These are phyloP conservation scores for Fabriciana adippe DNA, from an alignment of 2,888 invertebrate species.

Conservation along the genomic window DNA sequence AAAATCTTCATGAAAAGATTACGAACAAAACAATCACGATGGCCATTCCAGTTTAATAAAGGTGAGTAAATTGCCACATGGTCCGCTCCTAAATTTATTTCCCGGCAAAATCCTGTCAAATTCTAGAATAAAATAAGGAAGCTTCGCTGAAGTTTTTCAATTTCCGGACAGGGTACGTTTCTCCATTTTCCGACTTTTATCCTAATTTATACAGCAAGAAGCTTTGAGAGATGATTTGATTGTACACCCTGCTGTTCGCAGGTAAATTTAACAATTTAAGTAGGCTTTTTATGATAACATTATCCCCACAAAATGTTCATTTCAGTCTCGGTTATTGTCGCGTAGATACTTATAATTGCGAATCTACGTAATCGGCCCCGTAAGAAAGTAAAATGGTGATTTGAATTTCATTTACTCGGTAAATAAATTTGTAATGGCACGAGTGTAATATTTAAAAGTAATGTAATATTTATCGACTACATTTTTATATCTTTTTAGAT, in stretches of 20 bases:
- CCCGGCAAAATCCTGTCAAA: constrained; percentile 59
- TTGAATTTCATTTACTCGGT: constrained; percentile 26
- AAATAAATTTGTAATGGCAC: constrained; percentile 3
- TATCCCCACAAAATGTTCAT: constrained; percentile 62
- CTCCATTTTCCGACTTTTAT: constrained; percentile 69
- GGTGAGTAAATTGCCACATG: constrained; percentile 55
- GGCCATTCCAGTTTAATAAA: constrained; percentile 47
- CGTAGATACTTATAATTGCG: constrained; percentile 60
- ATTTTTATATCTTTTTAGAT: too few relatives aligned
- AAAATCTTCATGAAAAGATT: constrained; percentile 31
- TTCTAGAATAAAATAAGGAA: constrained; percentile 66
- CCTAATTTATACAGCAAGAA: constrained; percentile 73
- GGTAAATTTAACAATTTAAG: constrained; percentile 74
- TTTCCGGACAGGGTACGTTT: constrained; percentile 74
- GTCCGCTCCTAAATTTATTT: constrained; percentile 51
- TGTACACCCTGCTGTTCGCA: constrained; percentile 70
- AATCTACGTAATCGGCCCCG: constrained; percentile 54
- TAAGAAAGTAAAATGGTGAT: constrained; percentile 45
- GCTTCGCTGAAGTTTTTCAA: constrained; percentile 75
- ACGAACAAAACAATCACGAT: constrained; percentile 43
- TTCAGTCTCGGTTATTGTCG: constrained; percentile 54
- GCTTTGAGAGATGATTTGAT: constrained; percentile 73
- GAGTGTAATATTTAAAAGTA: too few relatives aligned
- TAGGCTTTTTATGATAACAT: constrained; percentile 67
- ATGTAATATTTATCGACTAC: too few relatives aligned